Base-by-base conservation (phyloP, 2,113 vertebrate species). In the Tyto alba region DNA sequence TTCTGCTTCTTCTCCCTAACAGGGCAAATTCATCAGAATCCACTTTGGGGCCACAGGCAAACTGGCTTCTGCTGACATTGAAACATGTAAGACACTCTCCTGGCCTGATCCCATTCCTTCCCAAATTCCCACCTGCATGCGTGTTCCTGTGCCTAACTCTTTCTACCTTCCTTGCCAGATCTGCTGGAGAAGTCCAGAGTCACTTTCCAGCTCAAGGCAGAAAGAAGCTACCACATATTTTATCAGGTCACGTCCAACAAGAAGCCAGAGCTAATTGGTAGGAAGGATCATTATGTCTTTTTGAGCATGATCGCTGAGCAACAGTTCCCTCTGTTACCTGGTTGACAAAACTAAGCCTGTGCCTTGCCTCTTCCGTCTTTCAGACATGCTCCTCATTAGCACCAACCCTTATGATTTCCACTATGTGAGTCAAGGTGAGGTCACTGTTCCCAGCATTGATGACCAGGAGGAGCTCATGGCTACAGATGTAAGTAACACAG, bases 301-400 rank as follows among this genome's bases (percentile, higher is more conserved):
- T 41, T 22, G 29, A 30, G 29, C 22, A 32, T 13, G 32, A 74
- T 36, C 1, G 3, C 47, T 22, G 32, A 52, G 20, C 10, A 32
- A 52, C 21, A 57, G 34, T 36, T 48, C 19, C 22, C 34, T 29
- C 41, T 63, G 10, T 60, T 91, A 76, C 16, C 59, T 34, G 16
- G 32, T 62, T 34, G 38, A 45, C 75, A 45, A 90, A 71, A 43
- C 53, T 29, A 57, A 52, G 83, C 76, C 59, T 4, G 27, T 66
- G 13, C 26, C 21, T 50, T 75, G 74, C 50, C 19, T 91, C 34
- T 68, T 90, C 75, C 47, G 52, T 38, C 92, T 38, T 91, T 85
- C 88, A 99, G 98, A 98, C 88, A 98, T 98, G 94, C 98, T 99
- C 57, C 98, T 99, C 85, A 98, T 98, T 48, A 98, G 98, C 73